Evolutionary conservation across 2,797 vertebrate species (phyloP), one percentile per base, ranked within the genome.

Genomic region (Mergus octosetaceus): DNA sequence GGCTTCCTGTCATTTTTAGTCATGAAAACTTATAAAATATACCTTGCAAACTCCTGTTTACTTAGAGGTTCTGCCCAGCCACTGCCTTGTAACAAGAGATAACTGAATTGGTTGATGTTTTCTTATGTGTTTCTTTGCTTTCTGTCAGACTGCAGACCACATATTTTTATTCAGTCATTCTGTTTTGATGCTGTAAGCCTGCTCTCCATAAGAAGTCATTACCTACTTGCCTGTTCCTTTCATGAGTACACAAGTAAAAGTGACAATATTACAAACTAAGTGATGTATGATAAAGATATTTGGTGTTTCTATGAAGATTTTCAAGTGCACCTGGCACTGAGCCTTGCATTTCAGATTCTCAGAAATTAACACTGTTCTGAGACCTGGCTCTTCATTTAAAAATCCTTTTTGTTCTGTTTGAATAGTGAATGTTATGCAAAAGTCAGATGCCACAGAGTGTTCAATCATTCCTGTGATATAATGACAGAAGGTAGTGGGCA

Each of bases 401-500:
- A 28, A 62, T 18, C 1, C 1, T 51, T 73, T 75, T 75, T 12
- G 4, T 49, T 73, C 51, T 62, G 3, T 56, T 72, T 84, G 10
- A 57, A 32, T 27, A 68, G 4, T 28, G 24, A 75, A 56, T 3
- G 4, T 1, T 0, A 36, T 32, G 7, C n/a, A 75, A 43, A 89
- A n/a, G 4, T 10, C 38, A 53, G 36, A 39, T 65, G 7, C 7
- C 21, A 32, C 17, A 73, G 58, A 11, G 20, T 41, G 24, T 8
- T 75, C 2, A 43, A 5, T 57, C 3, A 11, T 68, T 84, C 54
- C 61, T 60, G 10, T 47, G 22, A 49, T n/a, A 74, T 1, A 49
- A 5, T 17, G 12, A 45, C 2, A 65, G 54, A 61, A 77, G 3
- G 8, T 20, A 57, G 12, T 11, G 1, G 3, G 53, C 4, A 1